Evolutionary conservation across 2,888 invertebrate species (phyloP).

Genomic region (Cremastinae sp.): DNA sequence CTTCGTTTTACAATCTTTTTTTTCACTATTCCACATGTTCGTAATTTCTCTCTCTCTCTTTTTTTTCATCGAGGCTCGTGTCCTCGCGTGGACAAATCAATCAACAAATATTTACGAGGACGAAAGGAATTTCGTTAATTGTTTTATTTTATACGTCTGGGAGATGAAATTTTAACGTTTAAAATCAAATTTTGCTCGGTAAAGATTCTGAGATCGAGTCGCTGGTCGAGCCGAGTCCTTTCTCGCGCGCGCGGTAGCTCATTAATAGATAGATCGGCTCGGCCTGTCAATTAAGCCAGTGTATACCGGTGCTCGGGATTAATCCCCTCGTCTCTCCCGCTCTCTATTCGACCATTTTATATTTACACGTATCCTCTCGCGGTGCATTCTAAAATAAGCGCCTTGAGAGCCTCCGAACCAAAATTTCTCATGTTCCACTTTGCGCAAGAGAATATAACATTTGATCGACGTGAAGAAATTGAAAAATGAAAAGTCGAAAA

Average conservation of each 20-base stretch:
- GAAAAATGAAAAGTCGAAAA: conserved; percentile 13
- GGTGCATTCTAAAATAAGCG: conserved; percentile 12
- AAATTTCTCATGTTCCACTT: conserved; percentile 40
- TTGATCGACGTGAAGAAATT: conserved; percentile 44
- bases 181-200: too few species aligned
- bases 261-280: conserved; percentile 76
- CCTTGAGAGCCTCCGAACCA: conserved; percentile 10
- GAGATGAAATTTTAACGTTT: too few species aligned
- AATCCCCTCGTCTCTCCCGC: conserved; percentile 67
- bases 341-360: conserved; percentile 28
- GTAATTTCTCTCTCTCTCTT: background rate
- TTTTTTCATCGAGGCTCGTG: background rate
- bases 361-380: conserved; percentile 14
- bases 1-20: background rate
- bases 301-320: conserved; percentile 70
- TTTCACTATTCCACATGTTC: background rate
- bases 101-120: background rate
- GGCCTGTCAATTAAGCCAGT: conserved; percentile 75
- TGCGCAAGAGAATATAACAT: conserved; percentile 26
- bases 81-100: background rate
- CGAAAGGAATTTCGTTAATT: conserved; percentile 3
- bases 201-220: too few species aligned
- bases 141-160: too few species aligned
- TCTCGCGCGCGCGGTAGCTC: conserved; percentile 59
- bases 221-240: too few species aligned